Evolutionary conservation across 2,888 invertebrate genomes (phyloP).

Genomic region (Carabus problematicus): DNA sequence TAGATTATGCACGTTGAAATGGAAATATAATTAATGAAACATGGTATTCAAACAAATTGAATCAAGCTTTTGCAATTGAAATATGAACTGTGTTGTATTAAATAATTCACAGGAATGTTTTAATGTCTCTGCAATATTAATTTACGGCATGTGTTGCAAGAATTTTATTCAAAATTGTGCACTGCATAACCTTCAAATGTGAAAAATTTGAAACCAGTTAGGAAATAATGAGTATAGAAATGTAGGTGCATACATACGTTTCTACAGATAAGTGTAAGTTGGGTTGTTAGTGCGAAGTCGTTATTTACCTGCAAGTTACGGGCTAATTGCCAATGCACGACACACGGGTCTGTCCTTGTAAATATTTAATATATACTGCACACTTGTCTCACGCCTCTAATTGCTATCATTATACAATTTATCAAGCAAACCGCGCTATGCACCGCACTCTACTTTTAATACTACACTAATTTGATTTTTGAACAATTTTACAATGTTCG

Average conservation of each 20-base stretch:
- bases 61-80: not conserved
- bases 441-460: not conserved
- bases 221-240: no score
- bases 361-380: constrained; percentile 30
- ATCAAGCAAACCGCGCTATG: constrained; percentile 21
- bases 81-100: no score
- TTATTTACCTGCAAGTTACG: constrained; percentile 32
- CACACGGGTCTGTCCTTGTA: constrained; percentile 27
- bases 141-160: no score
- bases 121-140: no score
- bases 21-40: not conserved
- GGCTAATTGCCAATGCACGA: constrained; percentile 19
- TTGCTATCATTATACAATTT: constrained; percentile 40
- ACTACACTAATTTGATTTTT: constrained; percentile 2
- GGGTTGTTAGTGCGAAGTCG: not conserved
- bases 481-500: not conserved
- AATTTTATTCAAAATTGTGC: no score
- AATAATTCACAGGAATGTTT: no score
- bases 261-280: no score
- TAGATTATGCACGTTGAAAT: not conserved
- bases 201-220: no score
- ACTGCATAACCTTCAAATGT: no score
- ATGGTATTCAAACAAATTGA: not conserved
- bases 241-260: no score
- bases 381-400: constrained; percentile 37